Evolutionary conservation across 2,888 invertebrate species (phyloP).

Genomic region (Athalia circularis): DNA sequence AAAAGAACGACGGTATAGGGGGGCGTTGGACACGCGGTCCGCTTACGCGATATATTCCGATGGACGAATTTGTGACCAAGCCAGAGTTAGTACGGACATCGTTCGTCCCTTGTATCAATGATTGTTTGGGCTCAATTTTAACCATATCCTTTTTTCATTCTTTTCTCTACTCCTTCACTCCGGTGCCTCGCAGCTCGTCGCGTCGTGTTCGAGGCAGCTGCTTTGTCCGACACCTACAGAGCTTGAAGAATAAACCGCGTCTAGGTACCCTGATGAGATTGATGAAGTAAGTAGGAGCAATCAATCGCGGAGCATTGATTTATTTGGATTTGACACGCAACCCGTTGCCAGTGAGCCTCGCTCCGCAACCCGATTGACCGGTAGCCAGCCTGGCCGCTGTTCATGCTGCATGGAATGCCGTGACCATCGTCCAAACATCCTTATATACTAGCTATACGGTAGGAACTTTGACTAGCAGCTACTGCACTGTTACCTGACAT

Average conservation of each 20-base stretch:
- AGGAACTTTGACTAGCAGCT: slow-evolving; percentile 23
- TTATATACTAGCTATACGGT: background rate
- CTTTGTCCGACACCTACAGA: slow-evolving; percentile 2
- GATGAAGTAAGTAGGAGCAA: slow-evolving; percentile 38
- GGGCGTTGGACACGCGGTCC: slow-evolving; percentile 23
- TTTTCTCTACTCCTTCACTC: background rate
- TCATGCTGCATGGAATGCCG: slow-evolving; percentile 7
- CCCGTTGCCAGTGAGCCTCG: background rate
- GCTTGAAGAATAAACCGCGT: background rate
- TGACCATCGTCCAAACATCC: slow-evolving; percentile 31
- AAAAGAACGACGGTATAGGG: slow-evolving; percentile 53
- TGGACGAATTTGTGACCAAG: no score
- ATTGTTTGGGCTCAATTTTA: no score
- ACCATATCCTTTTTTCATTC: background rate
- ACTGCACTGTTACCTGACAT: slow-evolving; percentile 34
- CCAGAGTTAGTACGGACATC: no score
- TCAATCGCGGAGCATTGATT: slow-evolving; percentile 39
- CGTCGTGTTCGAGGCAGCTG: background rate
- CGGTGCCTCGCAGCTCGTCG: no score
- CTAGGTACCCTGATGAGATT: slow-evolving; percentile 19
- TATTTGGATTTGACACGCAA: slow-evolving; percentile 43
- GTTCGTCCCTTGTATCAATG: no score
- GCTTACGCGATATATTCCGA: background rate
- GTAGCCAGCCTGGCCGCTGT: slow-evolving; percentile 3
- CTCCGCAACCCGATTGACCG: slow-evolving; percentile 38